phyloP scores from a whole-genome alignment of 2,888 invertebrate genomes.

The Volucella inflata region DNA sequence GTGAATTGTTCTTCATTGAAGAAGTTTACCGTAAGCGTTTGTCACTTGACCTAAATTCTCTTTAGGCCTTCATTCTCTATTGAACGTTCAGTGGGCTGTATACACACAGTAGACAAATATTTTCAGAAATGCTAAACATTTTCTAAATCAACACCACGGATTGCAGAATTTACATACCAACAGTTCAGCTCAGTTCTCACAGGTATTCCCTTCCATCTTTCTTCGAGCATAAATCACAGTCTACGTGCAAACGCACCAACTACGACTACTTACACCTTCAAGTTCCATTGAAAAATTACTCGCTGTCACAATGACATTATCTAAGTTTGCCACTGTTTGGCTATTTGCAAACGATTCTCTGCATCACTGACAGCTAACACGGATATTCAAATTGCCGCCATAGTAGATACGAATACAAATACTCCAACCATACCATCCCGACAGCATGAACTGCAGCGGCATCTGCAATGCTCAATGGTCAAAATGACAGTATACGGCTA shows the following conservation, averaged over 20 bases:
- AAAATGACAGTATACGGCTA: constrained; percentile 57
- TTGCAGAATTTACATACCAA: constrained; percentile 25
- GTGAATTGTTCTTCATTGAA: too few species aligned
- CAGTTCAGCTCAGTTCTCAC: constrained; percentile 31
- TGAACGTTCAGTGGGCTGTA: too few species aligned
- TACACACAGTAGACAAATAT: too few species aligned
- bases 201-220: constrained; percentile 1
- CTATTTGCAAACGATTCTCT: constrained; percentile 49
- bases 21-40: too few species aligned
- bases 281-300: constrained; percentile 63
- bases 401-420: constrained; percentile 4
- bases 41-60: too few species aligned
- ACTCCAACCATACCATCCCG: neutral
- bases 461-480: constrained; percentile 55
- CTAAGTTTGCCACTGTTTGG: constrained; percentile 59
- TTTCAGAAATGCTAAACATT: neutral
- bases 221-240: constrained; percentile 37
- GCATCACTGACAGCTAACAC: constrained; percentile 57
- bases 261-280: constrained; percentile 36
- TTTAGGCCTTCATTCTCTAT: too few species aligned
- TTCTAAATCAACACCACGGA: neutral
- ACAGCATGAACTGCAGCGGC: constrained; percentile 1
- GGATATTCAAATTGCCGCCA: constrained; percentile 62
- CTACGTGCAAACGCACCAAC: neutral
- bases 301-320: constrained; percentile 71